A percentile compares a stretch with the other conserved stretches of the same genome.
These are phyloP conservation scores for Cheirogaleus medius DNA, from an alignment of 2,113 vertebrate genomes.

Conservation along the genomic window DNA sequence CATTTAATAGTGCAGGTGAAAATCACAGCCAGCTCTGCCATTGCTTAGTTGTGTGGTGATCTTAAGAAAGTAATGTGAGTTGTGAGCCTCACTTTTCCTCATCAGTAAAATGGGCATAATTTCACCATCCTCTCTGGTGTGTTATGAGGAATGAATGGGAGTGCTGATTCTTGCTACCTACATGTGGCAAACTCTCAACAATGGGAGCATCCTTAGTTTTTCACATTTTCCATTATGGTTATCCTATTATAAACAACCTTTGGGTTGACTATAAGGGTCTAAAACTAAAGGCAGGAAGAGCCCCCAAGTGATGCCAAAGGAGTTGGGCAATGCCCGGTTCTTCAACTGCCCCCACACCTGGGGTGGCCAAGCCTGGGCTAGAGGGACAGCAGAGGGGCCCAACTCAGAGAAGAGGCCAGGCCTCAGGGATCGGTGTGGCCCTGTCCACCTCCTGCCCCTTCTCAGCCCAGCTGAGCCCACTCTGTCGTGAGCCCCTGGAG, in stretches of 20 bases:
- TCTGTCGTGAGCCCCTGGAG: background rate
- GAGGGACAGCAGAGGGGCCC: background rate
- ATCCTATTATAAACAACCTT: background rate
- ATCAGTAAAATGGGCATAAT: background rate
- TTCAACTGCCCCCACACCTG: background rate
- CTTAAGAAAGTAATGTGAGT: background rate
- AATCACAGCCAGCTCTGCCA: background rate
- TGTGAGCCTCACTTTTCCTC: background rate
- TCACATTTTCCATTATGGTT: background rate
- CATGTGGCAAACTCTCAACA: background rate
- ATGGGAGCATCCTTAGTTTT: background rate
- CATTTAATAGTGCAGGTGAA: background rate
- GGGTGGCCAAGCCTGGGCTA: background rate
- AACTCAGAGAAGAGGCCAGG: background rate
- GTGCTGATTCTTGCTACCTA: background rate
- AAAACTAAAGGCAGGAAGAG: background rate
- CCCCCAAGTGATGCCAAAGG: background rate
- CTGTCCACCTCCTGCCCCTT: background rate
- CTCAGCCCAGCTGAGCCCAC: background rate
- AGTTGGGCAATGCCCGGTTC: background rate
- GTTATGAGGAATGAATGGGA: background rate
- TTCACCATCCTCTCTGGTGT: background rate
- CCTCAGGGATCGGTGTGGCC: background rate
- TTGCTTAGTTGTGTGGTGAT: background rate
- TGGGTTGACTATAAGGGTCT: background rate